phyloP scores from a whole-genome alignment of 2,113 vertebrate genomes.

The Lepisosteus oculatus region DNA sequence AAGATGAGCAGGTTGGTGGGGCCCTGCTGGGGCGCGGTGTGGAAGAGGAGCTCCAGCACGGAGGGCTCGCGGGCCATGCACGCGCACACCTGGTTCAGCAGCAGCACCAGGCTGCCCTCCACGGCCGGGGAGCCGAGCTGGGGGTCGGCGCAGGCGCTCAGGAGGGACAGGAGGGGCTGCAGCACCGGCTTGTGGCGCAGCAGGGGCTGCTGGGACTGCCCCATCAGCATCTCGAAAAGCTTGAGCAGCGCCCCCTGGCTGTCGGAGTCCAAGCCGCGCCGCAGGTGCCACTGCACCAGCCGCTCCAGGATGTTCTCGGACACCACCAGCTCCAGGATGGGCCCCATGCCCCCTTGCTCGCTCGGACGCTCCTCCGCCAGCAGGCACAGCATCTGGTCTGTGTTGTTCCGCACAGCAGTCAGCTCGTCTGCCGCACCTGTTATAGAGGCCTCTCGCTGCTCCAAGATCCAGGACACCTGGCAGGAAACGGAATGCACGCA shows the following conservation, averaged over 20 bases:
- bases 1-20: conserved; percentile 86
- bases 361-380: conserved; percentile 82
- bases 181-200: conserved; percentile 80
- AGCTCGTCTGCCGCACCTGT: conserved; percentile 77
- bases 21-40: conserved; percentile 73
- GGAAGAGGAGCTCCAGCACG: conserved; percentile 86
- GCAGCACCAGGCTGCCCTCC: conserved; percentile 85
- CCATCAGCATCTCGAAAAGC: conserved; percentile 90
- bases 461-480: conserved; percentile 84
- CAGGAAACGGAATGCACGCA: too few species aligned
- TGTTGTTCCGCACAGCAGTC: conserved; percentile 89
- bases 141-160: conserved; percentile 74
- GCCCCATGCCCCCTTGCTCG: conserved; percentile 62
- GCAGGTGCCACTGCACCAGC: conserved; percentile 84
- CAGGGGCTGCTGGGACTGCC: conserved; percentile 86
- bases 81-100: conserved; percentile 91
- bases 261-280: conserved; percentile 75
- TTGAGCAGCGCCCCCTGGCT: conserved; percentile 86
- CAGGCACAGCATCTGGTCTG: conserved; percentile 90
- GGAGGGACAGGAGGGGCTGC: conserved; percentile 78
- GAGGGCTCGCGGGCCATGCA: conserved; percentile 83
- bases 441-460: conserved; percentile 66
- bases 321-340: conserved; percentile 83
- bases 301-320: conserved; percentile 78
- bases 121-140: conserved; percentile 64